Evolutionary conservation across 1,140 invertebrate genomes (phyloP), one percentile per base, ranked within the genome.

Genomic region (Papilio helenus): DNA sequence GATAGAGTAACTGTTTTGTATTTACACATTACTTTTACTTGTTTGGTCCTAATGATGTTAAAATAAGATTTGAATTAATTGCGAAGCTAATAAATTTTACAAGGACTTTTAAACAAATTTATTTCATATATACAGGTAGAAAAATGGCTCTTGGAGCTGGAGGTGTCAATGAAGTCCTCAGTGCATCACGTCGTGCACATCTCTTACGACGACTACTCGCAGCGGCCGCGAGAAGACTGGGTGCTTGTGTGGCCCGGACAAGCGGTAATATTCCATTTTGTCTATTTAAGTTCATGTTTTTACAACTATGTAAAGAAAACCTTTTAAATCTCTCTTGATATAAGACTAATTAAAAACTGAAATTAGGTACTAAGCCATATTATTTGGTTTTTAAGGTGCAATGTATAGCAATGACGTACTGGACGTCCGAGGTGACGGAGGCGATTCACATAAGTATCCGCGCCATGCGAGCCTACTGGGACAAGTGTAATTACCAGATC

Each of bases 81-180:
- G 9, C 1, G 2, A 23, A 61, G 20, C 20, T 61, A 61, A 61
- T 12, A 23, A 8, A 34, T n/a, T n/a, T n/a, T n/a, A n/a, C n/a
- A n/a, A n/a, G 16, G 14, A 18, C 16, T n/a, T 55, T 18, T 55
- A 55, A 55, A 18, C 18, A n/a, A 42, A 42, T 18, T 80, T 72
- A 23, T 51, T 83, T 79, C 80, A 46, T 78, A n/a, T 55, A 29
- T 42, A 61, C 42, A 95, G 94, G 94, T 99, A 0, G 99, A 99
- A 94, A 99, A 99, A 95, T 99, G 99, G 99, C 95, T 99, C 3
- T 91, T 98, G 1, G 97, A 99, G 88, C 94, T 99, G 29, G 99
- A 99, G 94, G 90, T 86, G n/a, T 95, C 96, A 65, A 99, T 99
- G 98, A 98, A 99, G 87, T 96, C 96, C 76, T 99, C 98, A 44